Conservation (phyloP, 2,888 invertebrate genomes). For the Thymelicus lineola region DNA sequence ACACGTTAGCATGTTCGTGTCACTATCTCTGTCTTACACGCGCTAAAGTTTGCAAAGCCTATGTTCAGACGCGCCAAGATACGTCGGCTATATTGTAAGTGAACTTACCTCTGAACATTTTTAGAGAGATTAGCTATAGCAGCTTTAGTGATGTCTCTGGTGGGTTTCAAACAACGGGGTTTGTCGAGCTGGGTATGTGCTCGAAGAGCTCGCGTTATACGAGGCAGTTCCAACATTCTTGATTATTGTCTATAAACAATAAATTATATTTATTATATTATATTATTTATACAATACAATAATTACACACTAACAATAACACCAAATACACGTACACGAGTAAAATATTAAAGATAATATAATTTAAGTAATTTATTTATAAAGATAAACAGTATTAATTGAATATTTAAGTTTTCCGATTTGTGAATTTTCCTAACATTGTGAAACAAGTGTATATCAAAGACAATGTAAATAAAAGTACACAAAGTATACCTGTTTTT, state of each 20-base stretch:
- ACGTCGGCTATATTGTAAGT: background rate
- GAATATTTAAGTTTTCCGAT: no score
- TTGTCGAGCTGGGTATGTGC: slow-evolving; percentile 85
- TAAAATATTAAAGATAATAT: no score
- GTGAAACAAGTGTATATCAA: background rate
- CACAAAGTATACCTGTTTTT: background rate
- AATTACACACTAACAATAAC: no score
- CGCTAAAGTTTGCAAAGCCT: no score
- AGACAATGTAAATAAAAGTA: background rate
- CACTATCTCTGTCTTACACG: no score
- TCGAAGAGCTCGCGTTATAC: slow-evolving; percentile 87
- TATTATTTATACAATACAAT: no score
- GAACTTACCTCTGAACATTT: slow-evolving; percentile 45
- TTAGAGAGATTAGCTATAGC: slow-evolving; percentile 41
- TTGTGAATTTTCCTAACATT: background rate
- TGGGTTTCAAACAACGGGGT: slow-evolving; percentile 69
- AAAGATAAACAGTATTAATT: no score
- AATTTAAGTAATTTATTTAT: no score
- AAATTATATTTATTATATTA: background rate
- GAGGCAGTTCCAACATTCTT: slow-evolving; percentile 81
- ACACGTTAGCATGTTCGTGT: no score
- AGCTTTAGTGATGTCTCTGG: slow-evolving; percentile 45
- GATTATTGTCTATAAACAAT: background rate
- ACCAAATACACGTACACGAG: no score
- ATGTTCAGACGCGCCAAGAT: no score